A percentile compares a stretch with the other conserved stretches of the same genome.
These are phyloP conservation scores for Ommatoiulus sabulosus DNA, from an alignment of 2,888 invertebrate species.

Conservation along the genomic window DNA sequence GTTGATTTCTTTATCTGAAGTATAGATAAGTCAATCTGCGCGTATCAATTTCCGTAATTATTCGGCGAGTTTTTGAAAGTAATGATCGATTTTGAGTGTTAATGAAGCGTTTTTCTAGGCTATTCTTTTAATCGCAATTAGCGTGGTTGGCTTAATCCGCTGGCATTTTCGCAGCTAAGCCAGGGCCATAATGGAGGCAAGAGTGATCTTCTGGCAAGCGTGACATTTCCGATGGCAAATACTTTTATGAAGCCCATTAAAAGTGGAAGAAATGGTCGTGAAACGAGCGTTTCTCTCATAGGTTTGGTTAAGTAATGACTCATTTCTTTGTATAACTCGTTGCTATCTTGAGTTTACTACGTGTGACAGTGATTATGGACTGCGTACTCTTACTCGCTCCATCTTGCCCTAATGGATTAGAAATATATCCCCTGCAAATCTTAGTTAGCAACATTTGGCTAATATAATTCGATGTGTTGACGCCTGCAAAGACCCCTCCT, in stretches of 20 bases:
- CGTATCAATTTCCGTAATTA: no score
- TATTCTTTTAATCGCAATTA: neutral
- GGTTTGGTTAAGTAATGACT: slow-evolving; percentile 51
- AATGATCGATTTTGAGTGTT: neutral
- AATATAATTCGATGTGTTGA: slow-evolving; percentile 47
- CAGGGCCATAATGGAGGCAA: neutral
- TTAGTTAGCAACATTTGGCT: slow-evolving; percentile 29
- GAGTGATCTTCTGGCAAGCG: slow-evolving; percentile 32
- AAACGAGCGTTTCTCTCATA: slow-evolving; percentile 49
- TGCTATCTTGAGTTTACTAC: slow-evolving; percentile 39
- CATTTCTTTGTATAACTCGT: slow-evolving; percentile 49
- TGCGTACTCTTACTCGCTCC: slow-evolving; percentile 34
- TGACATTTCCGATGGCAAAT: slow-evolving; percentile 48
- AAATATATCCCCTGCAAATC: slow-evolving; percentile 47
- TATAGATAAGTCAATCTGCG: no score
- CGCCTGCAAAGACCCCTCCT: no score
- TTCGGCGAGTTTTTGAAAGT: no score
- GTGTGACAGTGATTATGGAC: slow-evolving; percentile 52
- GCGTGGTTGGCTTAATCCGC: neutral
- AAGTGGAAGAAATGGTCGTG: slow-evolving; percentile 47
- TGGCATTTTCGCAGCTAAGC: slow-evolving; percentile 1
- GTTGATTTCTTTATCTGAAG: no score
- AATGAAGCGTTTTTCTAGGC: neutral
- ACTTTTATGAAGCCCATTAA: slow-evolving; percentile 51
- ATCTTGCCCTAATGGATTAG: slow-evolving; percentile 48